A percentile compares a stretch with the other conserved stretches of the same genome.
Evolutionary conservation across 2,797 vertebrate genomes (phyloP).

Genomic region (Sebastes kiyomatsui): DNA sequence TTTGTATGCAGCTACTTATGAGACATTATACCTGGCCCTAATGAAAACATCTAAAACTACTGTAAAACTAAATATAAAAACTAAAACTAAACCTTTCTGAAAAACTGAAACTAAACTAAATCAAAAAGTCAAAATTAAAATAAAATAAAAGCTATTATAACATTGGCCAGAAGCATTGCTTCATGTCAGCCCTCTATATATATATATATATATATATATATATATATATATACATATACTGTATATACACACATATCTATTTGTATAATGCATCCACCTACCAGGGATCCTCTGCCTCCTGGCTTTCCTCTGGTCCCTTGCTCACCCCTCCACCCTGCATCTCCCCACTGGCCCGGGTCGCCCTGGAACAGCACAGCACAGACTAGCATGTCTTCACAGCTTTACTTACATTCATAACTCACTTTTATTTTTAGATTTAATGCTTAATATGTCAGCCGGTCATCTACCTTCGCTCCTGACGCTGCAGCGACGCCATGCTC

Average conservation of each 20-base stretch:
- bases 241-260: too few species aligned
- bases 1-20: too few species aligned
- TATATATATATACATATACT: too few species aligned
- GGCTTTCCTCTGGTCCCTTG: slow-evolving; percentile 58
- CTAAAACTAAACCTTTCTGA: too few species aligned
- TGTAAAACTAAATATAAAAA: too few species aligned
- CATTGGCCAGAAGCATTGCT: neutral
- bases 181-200: neutral
- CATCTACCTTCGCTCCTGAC: slow-evolving; percentile 57
- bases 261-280: too few species aligned
- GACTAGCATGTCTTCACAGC: neutral
- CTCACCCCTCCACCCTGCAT: slow-evolving; percentile 34
- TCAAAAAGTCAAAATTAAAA: too few species aligned
- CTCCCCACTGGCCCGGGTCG: slow-evolving; percentile 41
- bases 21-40: too few species aligned
- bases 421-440: neutral
- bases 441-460: neutral
- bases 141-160: too few species aligned
- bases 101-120: too few species aligned
- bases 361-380: slow-evolving; percentile 48
- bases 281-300: slow-evolving; percentile 60
- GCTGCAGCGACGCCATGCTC: slow-evolving; percentile 20
- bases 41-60: too few species aligned
- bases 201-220: too few species aligned
- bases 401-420: neutral